Evolutionary conservation across 2,113 vertebrate genomes (phyloP).

Genomic region (Petaurus breviceps): DNA sequence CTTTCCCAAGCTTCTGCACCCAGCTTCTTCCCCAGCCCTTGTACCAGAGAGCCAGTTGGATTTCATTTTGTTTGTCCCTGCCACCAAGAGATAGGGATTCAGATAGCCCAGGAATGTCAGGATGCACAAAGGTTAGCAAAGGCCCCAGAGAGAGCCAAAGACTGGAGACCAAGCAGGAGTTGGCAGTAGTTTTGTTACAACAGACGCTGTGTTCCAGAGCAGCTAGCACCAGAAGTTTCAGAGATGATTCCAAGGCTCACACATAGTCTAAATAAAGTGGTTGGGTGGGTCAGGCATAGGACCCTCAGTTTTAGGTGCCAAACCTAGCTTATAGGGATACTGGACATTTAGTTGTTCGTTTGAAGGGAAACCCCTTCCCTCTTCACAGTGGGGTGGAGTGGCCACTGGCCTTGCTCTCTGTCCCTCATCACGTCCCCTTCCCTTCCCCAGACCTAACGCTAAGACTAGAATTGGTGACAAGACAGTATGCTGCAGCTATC

Average conservation of each 20-base stretch:
- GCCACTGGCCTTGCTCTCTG: not conserved
- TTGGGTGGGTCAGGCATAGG: constrained; percentile 14
- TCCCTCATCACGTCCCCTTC: not conserved
- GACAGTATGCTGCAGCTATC: not conserved
- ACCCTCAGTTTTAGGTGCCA: not conserved
- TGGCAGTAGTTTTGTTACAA: not conserved
- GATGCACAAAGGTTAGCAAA: not conserved
- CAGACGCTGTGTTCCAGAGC: not conserved
- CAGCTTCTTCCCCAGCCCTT: not conserved
- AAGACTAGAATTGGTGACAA: not conserved
- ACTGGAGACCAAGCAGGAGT: not conserved
- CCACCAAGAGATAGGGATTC: not conserved
- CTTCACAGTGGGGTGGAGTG: not conserved
- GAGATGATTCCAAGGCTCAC: constrained; percentile 34
- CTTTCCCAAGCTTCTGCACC: not conserved
- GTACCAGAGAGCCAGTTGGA: not conserved
- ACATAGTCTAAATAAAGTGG: constrained; percentile 63
- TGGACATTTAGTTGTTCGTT: not conserved
- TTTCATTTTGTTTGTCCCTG: not conserved
- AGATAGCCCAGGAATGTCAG: not conserved
- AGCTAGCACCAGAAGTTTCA: constrained; percentile 49
- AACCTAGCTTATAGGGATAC: not conserved
- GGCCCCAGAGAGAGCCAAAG: not conserved
- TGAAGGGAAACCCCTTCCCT: not conserved
- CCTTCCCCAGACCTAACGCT: not conserved